These are phyloP conservation scores for Hesperia comma DNA, from an alignment of 2,888 invertebrate species.

Conservation along the genomic window DNA sequence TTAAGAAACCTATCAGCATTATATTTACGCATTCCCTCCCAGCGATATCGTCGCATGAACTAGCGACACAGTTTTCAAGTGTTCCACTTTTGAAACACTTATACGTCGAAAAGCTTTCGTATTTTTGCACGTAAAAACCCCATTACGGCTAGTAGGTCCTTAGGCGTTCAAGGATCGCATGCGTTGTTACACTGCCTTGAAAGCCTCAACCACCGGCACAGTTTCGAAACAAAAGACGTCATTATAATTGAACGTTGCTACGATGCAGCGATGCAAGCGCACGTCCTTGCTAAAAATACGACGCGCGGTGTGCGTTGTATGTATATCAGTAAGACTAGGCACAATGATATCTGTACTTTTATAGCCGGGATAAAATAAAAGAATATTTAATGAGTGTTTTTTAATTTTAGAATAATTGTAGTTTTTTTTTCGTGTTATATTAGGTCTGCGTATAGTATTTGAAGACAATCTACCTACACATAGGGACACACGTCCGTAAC, in stretches of 20 bases:
- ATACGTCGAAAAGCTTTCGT: conserved; percentile 32
- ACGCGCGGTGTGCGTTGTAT: neutral
- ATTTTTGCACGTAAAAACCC: conserved; percentile 36
- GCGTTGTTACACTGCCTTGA: conserved; percentile 33
- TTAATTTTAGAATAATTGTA: too few relatives aligned
- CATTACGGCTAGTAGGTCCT: conserved; percentile 34
- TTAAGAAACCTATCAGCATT: conserved; percentile 17
- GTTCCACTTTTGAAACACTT: conserved; percentile 32
- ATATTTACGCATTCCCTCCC: conserved; percentile 19
- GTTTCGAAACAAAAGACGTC: conserved; percentile 36
- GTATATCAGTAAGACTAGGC: neutral
- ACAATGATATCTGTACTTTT: neutral
- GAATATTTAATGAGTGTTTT: neutral
- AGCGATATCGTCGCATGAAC: conserved; percentile 23
- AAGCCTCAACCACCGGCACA: conserved; percentile 26
- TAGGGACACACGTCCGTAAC: too few relatives aligned
- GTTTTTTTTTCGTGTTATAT: too few relatives aligned
- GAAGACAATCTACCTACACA: too few relatives aligned
- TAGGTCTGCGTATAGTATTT: too few relatives aligned
- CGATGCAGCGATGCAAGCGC: conserved; percentile 7
- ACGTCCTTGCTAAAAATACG: conserved; percentile 18
- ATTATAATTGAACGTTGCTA: conserved; percentile 34
- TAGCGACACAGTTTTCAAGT: conserved; percentile 33
- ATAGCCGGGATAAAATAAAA: neutral
- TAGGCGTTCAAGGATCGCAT: conserved; percentile 28